phyloP scores from a whole-genome alignment of 2,113 vertebrate genomes.

The Clarias magur region DNA sequence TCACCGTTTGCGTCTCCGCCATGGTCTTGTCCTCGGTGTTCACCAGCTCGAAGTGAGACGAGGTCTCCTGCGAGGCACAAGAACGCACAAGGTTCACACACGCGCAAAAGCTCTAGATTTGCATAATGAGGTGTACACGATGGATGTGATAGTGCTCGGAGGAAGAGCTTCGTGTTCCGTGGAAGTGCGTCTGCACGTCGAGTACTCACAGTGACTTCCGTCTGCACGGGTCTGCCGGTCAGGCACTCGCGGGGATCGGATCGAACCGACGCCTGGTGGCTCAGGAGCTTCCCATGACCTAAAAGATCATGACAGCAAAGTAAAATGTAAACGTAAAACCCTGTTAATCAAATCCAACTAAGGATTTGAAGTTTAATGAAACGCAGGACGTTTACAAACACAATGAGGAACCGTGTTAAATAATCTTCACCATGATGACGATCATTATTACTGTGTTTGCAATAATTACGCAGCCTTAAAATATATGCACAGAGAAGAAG shows the following conservation, averaged over 20 bases:
- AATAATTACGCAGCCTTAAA: too few relatives aligned
- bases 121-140: neutral
- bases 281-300: slow-evolving; percentile 53
- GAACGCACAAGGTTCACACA: slow-evolving; percentile 36
- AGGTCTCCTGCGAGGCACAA: slow-evolving; percentile 75
- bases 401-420: too few relatives aligned
- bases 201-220: slow-evolving; percentile 44
- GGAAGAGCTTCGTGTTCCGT: neutral
- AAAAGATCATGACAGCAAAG: neutral
- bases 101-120: slow-evolving; percentile 13
- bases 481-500: too few relatives aligned
- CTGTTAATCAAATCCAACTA: too few relatives aligned
- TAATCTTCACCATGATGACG: too few relatives aligned
- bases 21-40: slow-evolving; percentile 69
- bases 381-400: too few relatives aligned
- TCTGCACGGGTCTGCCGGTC: slow-evolving; percentile 26
- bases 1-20: slow-evolving; percentile 73
- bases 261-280: slow-evolving; percentile 43
- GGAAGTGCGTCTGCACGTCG: neutral
- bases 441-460: too few relatives aligned
- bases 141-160: neutral
- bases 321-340: too few relatives aligned
- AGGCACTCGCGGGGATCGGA: slow-evolving; percentile 49
- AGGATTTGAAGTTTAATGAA: too few relatives aligned
- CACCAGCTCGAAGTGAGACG: slow-evolving; percentile 86